A percentile compares a stretch with the other conserved stretches of the same genome.
These are phyloP conservation scores for Heloderma charlesbogerti DNA, from an alignment of 2,113 vertebrate species.

Conservation along the genomic window DNA sequence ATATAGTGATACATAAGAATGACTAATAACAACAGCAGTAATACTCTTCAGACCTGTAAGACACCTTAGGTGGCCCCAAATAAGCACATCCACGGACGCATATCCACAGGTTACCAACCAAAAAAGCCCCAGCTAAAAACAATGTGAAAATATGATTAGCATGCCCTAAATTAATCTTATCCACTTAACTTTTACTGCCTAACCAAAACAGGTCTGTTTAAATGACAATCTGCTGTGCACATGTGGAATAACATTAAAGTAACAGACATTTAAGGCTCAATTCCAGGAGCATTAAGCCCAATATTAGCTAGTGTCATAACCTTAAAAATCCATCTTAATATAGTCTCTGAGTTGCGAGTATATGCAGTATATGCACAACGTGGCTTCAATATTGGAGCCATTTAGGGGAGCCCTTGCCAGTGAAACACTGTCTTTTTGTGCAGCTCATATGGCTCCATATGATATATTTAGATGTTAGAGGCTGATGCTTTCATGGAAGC, in stretches of 20 bases:
- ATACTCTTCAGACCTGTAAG: not conserved
- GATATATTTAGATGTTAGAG: not conserved
- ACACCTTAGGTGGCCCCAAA: not conserved
- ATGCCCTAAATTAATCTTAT: not conserved
- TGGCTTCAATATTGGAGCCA: not conserved
- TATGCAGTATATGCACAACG: rapidly evolving
- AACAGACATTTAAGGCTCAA: not conserved
- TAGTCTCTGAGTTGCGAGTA: not conserved
- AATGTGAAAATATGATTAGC: not conserved
- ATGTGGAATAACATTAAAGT: not conserved
- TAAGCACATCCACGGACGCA: not conserved
- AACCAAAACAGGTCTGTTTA: not conserved
- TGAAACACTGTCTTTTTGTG: conserved; percentile 9
- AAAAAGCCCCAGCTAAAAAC: not conserved
- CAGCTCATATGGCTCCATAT: not conserved
- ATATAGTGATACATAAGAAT: not conserved
- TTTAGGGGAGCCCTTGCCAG: rapidly evolving
- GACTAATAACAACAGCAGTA: not conserved
- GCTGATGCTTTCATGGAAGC: conserved; percentile 15
- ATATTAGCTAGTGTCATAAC: not conserved
- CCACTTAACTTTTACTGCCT: not conserved
- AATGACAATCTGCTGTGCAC: not conserved
- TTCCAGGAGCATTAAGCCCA: not conserved
- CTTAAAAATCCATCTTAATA: not conserved
- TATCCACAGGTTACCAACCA: not conserved